Base-by-base conservation (phyloP, 2,113 vertebrate species). In the Rhea pennata region DNA sequence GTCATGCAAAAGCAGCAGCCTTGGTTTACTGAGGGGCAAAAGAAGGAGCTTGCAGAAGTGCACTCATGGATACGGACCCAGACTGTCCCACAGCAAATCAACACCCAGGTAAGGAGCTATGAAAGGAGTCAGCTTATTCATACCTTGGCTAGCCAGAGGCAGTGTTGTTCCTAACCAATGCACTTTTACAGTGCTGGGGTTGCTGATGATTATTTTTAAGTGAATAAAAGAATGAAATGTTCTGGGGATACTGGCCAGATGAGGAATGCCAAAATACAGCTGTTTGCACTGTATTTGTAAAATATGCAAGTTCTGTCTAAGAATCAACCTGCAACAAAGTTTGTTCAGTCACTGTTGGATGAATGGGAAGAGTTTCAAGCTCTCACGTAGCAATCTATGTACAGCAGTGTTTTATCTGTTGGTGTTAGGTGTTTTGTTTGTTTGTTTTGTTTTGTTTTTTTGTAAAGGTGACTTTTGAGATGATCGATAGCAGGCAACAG, bases 21-120 rank as follows among this genome's bases (percentile, higher is more conserved):
- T 5, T 98, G 96, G 96, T 99, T 99, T 95, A 98, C 95, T 0
- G 97, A 96, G 1, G 96, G 98, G 39, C 99, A 99, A 90, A 98
- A 97, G 95, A 91, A 98, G 91, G 99, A 99, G 97, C 98, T 99
- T 40, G 98, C 98, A 9, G 94, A 98, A 48, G 98, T 98, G 67
- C 98, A 98, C 46, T 88, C 98, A 0, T 99, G 99, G 99, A 98
- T 99, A 80, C 96, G 95, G 44, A 98, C 97, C 78, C 98, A 92
- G 81, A 94, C 90, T 2, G 36, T 99, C 36, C 98, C 99, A 2
- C 97, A 92, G 81, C 98, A 98, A 48, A 97, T 98, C 40, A 95
- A 98, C 95, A 97, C 97, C 87, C 98, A 98, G 58, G 99, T 99
- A 77, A 92, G 96, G n/a, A 42, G 53, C 1, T 33, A 39, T 17